These are phyloP conservation scores for Falco novaeseelandiae DNA, from an alignment of 2,797 vertebrate species.

Conservation along the genomic window DNA sequence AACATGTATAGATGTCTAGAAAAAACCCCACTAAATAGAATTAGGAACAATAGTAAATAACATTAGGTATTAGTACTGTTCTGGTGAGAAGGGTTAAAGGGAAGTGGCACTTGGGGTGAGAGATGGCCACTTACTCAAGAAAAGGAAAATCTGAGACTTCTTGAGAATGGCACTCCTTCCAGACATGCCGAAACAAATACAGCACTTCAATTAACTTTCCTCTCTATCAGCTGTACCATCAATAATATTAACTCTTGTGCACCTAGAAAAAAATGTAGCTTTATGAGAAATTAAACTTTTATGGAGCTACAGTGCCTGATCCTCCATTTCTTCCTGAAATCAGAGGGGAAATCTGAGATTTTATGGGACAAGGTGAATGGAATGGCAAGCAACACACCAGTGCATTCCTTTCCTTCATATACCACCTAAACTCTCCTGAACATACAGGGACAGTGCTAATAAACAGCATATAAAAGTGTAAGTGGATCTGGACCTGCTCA, in stretches of 20 bases:
- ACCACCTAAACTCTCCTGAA: background rate
- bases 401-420: background rate
- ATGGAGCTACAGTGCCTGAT: background rate
- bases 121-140: background rate
- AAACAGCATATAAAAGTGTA: background rate
- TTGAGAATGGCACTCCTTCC: background rate
- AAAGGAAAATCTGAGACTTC: background rate
- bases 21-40: background rate
- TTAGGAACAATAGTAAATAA: background rate
- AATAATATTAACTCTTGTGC: background rate
- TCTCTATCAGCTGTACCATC: background rate
- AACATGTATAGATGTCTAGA: background rate
- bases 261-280: background rate
- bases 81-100: background rate
- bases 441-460: background rate
- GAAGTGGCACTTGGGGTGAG: background rate
- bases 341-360: background rate
- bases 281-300: background rate
- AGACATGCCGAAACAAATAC: background rate
- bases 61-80: background rate
- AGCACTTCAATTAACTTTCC: constrained; percentile 12
- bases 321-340: background rate
- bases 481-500: background rate
- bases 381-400: background rate
- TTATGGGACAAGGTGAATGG: background rate